Evolutionary conservation across 2,113 vertebrate genomes (phyloP).

Genomic region (Platycercus adscitus): DNA sequence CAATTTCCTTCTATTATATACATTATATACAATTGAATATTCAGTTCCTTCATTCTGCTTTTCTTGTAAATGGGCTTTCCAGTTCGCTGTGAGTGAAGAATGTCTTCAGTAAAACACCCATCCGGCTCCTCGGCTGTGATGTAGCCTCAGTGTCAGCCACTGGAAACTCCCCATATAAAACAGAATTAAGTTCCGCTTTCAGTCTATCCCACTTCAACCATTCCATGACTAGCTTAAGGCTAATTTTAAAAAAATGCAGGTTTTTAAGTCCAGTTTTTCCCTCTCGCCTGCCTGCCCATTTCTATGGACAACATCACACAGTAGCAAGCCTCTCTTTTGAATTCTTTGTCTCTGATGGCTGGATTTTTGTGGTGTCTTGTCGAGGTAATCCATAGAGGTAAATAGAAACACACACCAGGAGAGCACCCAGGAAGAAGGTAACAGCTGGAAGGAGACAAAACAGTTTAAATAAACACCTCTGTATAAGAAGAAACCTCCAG

Average conservation of each 20-base stretch:
- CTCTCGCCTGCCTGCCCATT: neutral
- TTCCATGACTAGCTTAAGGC: conserved; percentile 69
- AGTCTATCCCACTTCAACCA: conserved; percentile 6
- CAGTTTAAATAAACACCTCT: neutral
- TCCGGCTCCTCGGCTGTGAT: neutral
- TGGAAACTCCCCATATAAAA: neutral
- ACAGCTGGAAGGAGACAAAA: conserved; percentile 78
- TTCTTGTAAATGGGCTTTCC: neutral
- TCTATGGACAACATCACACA: conserved; percentile 72
- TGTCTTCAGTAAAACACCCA: neutral
- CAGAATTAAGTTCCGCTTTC: conserved; percentile 46
- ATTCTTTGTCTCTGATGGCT: conserved; percentile 43
- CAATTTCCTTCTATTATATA: conserved; percentile 42
- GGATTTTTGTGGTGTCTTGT: conserved; percentile 86
- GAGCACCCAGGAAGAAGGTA: conserved; percentile 83
- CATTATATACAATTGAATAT: conserved; percentile 50
- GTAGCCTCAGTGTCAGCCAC: conserved; percentile 9
- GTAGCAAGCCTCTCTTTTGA: conserved; percentile 79
- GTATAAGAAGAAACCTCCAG: neutral
- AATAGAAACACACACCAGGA: conserved; percentile 94
- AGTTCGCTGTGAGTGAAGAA: neutral
- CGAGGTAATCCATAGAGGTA: conserved; percentile 95
- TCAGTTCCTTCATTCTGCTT: conserved; percentile 43
- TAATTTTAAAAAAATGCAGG: conserved; percentile 12
- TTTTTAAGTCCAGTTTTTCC: neutral